Base-by-base conservation (phyloP, 2,797 vertebrate genomes). In the Characodon lateralis region DNA sequence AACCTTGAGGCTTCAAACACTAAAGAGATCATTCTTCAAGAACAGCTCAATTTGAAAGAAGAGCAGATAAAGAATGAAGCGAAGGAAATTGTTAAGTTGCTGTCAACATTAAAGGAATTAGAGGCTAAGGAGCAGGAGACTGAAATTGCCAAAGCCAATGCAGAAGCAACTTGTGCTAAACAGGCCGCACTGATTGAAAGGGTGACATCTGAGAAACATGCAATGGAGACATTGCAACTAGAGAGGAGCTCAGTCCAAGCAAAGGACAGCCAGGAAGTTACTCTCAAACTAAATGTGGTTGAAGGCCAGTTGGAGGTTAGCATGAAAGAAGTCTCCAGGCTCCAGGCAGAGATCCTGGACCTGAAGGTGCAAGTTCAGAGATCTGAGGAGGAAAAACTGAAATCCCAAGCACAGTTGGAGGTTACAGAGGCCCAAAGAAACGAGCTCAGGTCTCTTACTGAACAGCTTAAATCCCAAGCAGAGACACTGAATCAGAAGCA, bases 401-500 rank as follows among this genome's bases (percentile, higher is more conserved):
- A 92, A 87, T 82, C 89, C 16, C 94, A 96, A 91, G 90, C 92
- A 71, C 96, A 96, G 78, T 89, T 98, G 78, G 90, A 92, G 2
- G 81, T 96, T 50, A 83, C 92, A 0, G 95, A 95, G 75, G 83
- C 88, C 6, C 91, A 95, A 76, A 88, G 95, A 84, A 83, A 89
- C 6, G 97, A 98, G 82, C 94, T 98, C 48, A 95, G 92, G 86
- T 90, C 16, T 0, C 92, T 97, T 28, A 94, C 95, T 0, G 96
- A 97, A 88, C 93, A 96, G 50, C 95, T 99, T 59, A 96, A 98
- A 90, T 93, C 94, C 55, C 96, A 97, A 85, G 93, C 50, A 0
- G 96, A 97, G 84, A 89, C 87, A 18, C 95, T 96, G 63, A 98
- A 97, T 88, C 94, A 96, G 87, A 93, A 83, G 56, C 97, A 98